phyloP scores from a whole-genome alignment of 1,140 invertebrate genomes.

The Sminthurides bifidus region DNA sequence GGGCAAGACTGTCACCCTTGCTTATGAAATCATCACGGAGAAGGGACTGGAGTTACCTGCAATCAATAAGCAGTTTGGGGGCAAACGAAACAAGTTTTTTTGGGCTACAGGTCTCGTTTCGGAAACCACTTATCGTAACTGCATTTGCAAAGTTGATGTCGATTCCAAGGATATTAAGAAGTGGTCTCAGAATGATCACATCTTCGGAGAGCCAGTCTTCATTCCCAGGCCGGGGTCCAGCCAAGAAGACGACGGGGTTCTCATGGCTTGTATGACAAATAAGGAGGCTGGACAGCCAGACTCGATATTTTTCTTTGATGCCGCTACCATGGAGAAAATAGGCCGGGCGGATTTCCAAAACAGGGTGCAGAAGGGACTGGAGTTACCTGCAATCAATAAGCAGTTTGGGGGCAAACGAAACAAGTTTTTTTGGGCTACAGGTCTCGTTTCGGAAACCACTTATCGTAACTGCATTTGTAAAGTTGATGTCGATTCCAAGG shows the following conservation, averaged over 20 bases:
- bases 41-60: conserved; percentile 35
- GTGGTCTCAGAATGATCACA: conserved; percentile 32
- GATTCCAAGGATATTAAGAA: conserved; percentile 32
- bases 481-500: conserved; percentile 35
- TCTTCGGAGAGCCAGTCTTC: conserved; percentile 35
- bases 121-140: conserved; percentile 11
- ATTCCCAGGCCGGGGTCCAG: conserved; percentile 29
- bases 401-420: conserved; percentile 36
- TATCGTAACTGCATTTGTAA: conserved; percentile 34
- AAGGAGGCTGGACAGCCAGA: conserved; percentile 29
- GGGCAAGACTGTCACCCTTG: conserved; percentile 28
- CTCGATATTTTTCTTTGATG: conserved; percentile 38
- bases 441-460: conserved; percentile 3
- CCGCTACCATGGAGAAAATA: conserved; percentile 36
- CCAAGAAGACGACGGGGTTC: conserved; percentile 35
- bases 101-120: conserved; percentile 20
- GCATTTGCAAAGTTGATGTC: conserved; percentile 36
- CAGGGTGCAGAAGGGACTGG: conserved; percentile 33
- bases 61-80: conserved; percentile 36
- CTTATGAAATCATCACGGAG: conserved; percentile 20
- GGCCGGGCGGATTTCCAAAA: conserved; percentile 36
- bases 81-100: conserved; percentile 34
- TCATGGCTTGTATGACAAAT: conserved; percentile 30
- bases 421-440: conserved; percentile 37
- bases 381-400: conserved; percentile 37